Conservation (phyloP, 2,113 vertebrate genomes). For the Anas platyrhynchos region DNA sequence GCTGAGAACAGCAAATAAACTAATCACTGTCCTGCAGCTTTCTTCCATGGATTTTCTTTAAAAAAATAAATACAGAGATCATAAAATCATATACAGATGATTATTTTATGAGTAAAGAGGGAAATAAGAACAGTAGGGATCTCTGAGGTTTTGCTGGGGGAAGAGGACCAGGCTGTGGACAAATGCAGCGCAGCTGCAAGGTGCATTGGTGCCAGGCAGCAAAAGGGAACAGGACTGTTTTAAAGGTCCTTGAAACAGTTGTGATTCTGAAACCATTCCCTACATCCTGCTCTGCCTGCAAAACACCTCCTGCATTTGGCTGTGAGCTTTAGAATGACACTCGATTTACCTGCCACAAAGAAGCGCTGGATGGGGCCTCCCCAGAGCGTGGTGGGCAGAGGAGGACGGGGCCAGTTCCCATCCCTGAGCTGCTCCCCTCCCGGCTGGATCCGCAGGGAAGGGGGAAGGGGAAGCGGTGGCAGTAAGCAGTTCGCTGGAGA, state of each 20-base stretch:
- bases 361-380: conserved; percentile 6
- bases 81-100: not conserved
- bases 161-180: not conserved
- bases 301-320: conserved; percentile 21
- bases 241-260: not conserved
- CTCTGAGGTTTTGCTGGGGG: not conserved
- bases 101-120: not conserved
- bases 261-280: conserved; percentile 12
- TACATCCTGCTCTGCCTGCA: not conserved
- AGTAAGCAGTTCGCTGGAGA: conserved; percentile 69
- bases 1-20: no score
- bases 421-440: not conserved
- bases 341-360: conserved; percentile 72
- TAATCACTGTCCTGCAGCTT: no score
- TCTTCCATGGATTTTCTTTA: no score
- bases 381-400: not conserved
- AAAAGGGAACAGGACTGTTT: conserved; percentile 13
- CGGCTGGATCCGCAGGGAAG: not conserved
- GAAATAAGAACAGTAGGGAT: not conserved
- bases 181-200: not conserved
- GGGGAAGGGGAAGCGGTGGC: conserved; percentile 41
- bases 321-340: conserved; percentile 44
- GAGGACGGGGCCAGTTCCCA: conserved; percentile 9
- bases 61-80: no score
- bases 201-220: not conserved